Evolutionary conservation across 2,797 vertebrate genomes (phyloP), one percentile per base, ranked within the genome.

Genomic region (Erethizon dorsatum): DNA sequence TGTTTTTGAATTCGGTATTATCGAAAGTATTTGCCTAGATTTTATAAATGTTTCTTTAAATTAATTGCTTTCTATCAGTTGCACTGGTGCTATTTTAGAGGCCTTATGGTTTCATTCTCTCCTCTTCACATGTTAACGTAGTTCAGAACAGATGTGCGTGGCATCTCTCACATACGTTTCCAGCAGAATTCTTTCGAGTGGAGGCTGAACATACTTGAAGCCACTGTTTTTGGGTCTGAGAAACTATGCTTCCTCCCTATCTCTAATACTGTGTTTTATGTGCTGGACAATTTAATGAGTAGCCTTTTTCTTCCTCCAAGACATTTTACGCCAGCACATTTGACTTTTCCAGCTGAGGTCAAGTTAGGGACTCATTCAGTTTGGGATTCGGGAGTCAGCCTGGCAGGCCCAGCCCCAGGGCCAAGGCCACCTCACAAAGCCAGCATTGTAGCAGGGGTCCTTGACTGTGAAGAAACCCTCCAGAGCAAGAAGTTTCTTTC

Each of bases 91-190:
- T 96, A 79, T 83, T 95, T 97, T 95, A 83, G 69, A 95, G 65
- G 54, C 8, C n/a, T 71, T 95, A 90, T 91, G 71, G 56, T 90
- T 91, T 96, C 47, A 37, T 84, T 82, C 45, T n/a, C 18, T n/a
- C 28, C 33, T 7, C 61, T 73, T 85, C 87, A 75, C 83, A 78
- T 89, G 73, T 92, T 90, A 94, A 93, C 83, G 73, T 84, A 47
- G 37, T 78, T 97, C 17, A 90, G 73, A 97, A 82, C 85, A 96
- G 88, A 91, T 95, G 85, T 92, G 45, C 92, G 24, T 87, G 90
- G 18, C 84, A 91, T 91, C 89, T 95, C 83, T 83, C n/a, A 73
- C 33, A 63, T 87, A 93, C 52, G 50, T 83, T 95, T 52, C 15
- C 15, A 61, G 41, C 24, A 95, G 87, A 95, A 73, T 89, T 90